Percentiles rank a stretch among this genome's conserved stretches.
phyloP scores from a whole-genome alignment of 2,888 invertebrate genomes.

The Pterobdella sp. region DNA sequence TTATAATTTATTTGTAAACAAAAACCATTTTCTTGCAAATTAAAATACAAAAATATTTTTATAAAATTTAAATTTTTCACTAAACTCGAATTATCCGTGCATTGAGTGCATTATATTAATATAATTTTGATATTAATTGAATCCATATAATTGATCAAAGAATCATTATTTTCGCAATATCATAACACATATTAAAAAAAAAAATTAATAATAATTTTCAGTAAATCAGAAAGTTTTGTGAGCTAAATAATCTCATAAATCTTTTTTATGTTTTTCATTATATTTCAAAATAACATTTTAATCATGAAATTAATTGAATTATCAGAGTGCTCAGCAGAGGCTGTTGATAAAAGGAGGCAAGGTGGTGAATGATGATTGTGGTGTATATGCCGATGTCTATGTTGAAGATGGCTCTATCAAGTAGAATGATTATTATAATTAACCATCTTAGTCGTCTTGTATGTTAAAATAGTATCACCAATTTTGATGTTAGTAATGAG shows the following conservation, averaged over 20 bases:
- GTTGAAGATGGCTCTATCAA: conserved; percentile 94
- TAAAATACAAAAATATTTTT: neutral
- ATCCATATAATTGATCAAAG: neutral
- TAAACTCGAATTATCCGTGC: neutral
- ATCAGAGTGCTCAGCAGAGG: conserved; percentile 30
- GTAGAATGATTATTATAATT: no score
- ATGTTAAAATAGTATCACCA: no score
- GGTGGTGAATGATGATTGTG: conserved; percentile 85
- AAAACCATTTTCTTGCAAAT: neutral
- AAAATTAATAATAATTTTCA: neutral
- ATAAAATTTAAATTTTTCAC: conserved; percentile 6
- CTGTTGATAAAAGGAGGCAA: conserved; percentile 87
- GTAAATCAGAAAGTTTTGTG: neutral
- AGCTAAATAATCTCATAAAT: neutral
- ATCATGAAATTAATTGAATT: no score
- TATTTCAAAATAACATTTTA: neutral
- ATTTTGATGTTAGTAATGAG: no score
- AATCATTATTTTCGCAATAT: neutral
- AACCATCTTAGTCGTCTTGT: no score
- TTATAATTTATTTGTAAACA: neutral
- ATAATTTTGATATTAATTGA: neutral
- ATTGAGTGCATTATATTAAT: neutral
- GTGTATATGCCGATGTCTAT: conserved; percentile 82
- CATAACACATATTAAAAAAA: neutral
- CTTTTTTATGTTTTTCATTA: neutral